These are phyloP conservation scores for Anoncus sp. DNA, from an alignment of 2,888 invertebrate species.

Conservation along the genomic window DNA sequence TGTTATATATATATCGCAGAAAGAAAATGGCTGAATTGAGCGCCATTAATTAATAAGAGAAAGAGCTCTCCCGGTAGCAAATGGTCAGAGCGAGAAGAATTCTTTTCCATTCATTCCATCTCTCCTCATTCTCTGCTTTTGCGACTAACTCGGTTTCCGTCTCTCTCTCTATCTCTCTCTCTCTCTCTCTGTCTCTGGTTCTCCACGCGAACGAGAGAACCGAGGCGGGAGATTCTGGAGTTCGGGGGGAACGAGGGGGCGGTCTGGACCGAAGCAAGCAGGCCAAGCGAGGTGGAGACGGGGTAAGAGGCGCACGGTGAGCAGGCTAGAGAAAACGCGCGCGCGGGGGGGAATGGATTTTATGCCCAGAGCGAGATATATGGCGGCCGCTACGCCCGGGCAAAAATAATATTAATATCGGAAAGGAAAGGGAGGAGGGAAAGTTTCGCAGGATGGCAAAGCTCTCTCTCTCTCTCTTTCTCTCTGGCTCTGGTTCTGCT, in stretches of 20 bases:
- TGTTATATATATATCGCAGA: constrained; percentile 53
- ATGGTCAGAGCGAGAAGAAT: constrained; percentile 59
- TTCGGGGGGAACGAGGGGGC: constrained; percentile 59
- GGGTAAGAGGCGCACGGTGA: constrained; percentile 42
- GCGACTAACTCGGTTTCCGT: constrained; percentile 28
- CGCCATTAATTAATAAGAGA: constrained; percentile 82
- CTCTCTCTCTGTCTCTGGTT: constrained; percentile 23
- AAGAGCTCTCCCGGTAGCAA: constrained; percentile 65
- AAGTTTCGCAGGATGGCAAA: constrained; percentile 81
- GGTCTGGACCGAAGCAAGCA: constrained; percentile 62
- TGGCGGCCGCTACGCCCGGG: constrained; percentile 83
- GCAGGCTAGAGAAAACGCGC: constrained; percentile 64
- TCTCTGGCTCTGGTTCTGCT: constrained; percentile 73
- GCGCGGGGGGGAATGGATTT: constrained; percentile 82
- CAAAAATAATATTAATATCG: constrained; percentile 83
- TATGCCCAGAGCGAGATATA: constrained; percentile 83
- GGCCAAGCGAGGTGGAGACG: constrained; percentile 43
- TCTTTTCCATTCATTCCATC: constrained; percentile 42
- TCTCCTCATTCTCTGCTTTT: constrained; percentile 24
- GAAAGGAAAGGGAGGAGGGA: constrained; percentile 81
- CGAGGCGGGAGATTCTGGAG: constrained; percentile 35
- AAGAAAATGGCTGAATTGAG: constrained; percentile 78
- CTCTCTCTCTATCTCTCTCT: constrained; percentile 28
- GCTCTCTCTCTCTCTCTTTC: too few relatives aligned
- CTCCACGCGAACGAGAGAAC: constrained; percentile 46